Evolutionary conservation across 1,140 invertebrate species (phyloP).

Genomic region (Venustaconcha ellipsiformis): DNA sequence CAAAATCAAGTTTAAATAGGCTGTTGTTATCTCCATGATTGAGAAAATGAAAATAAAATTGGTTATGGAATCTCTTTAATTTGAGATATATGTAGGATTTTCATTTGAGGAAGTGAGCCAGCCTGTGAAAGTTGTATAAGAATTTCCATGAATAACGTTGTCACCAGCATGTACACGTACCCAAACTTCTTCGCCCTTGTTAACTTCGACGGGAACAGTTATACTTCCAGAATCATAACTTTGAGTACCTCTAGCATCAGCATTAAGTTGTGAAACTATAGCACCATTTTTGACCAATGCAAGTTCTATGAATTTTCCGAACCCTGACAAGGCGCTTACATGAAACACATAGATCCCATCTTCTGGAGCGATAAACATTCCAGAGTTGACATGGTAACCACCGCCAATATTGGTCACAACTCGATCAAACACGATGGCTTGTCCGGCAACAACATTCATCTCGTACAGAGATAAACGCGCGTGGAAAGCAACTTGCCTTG

Average conservation of each 20-base stretch:
- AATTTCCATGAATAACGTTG: conserved; percentile 13
- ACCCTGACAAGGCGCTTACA: conserved; percentile 2
- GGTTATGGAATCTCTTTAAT: no score
- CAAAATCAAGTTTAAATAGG: no score
- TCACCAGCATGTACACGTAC: background rate
- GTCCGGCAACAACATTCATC: conserved; percentile 6
- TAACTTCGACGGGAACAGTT: conserved; percentile 5
- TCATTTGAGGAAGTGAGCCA: background rate
- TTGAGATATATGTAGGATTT: no score
- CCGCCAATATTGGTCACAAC: conserved; percentile 36
- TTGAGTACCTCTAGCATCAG: background rate
- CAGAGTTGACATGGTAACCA: conserved; percentile 31
- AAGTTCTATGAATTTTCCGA: conserved; percentile 9
- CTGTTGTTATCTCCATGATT: no score
- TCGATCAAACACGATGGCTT: conserved; percentile 31
- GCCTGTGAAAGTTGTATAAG: conserved; percentile 15
- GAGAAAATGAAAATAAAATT: no score
- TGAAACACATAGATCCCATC: conserved; percentile 28
- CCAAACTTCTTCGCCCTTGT: conserved; percentile 9
- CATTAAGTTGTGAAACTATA: background rate
- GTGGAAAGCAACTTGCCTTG: conserved; percentile 2
- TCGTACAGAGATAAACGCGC: conserved; percentile 4
- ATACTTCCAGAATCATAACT: background rate
- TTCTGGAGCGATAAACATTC: conserved; percentile 31
- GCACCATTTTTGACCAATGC: conserved; percentile 19